Conservation (phyloP, 2,113 vertebrate species). For the Odontophorus gujanensis region DNA sequence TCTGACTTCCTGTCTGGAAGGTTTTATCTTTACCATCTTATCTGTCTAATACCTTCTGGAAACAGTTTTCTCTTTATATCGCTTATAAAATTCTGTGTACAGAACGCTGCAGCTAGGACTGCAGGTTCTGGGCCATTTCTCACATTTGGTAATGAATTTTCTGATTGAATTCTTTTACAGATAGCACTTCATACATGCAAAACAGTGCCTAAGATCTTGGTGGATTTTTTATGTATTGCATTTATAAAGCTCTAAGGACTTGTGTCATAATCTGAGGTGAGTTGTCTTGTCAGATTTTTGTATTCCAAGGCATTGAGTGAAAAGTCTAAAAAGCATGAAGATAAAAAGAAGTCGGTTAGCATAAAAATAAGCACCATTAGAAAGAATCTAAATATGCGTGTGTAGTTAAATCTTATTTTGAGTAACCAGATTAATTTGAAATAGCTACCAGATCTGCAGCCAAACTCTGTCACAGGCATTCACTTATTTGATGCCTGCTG, state of each 20-base stretch:
- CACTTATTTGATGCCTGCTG: not conserved
- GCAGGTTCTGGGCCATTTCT: slow-evolving; percentile 35
- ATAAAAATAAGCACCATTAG: not conserved
- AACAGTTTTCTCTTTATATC: slow-evolving; percentile 32
- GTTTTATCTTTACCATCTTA: slow-evolving; percentile 35
- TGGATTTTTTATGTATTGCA: not conserved
- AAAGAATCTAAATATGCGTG: not conserved
- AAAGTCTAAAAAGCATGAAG: not conserved
- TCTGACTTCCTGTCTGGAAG: not conserved
- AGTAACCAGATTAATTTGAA: not conserved
- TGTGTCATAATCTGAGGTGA: not conserved
- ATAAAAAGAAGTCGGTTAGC: not conserved
- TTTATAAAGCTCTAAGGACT: not conserved
- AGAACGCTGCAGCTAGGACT: not conserved
- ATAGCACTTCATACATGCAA: slow-evolving; percentile 35
- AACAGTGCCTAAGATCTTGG: not conserved
- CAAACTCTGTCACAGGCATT: not conserved
- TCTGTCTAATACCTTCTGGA: slow-evolving; percentile 32
- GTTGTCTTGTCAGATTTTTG: not conserved
- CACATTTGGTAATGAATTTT: slow-evolving; percentile 57
- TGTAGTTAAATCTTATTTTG: not conserved
- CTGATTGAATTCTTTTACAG: slow-evolving; percentile 44
- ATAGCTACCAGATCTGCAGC: not conserved
- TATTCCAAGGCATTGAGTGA: not conserved
- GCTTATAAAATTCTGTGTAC: slow-evolving; percentile 33